A percentile compares a stretch with the other conserved stretches of the same genome.
Evolutionary conservation across 2,888 invertebrate genomes (phyloP).

Genomic region (Metalampra italica): DNA sequence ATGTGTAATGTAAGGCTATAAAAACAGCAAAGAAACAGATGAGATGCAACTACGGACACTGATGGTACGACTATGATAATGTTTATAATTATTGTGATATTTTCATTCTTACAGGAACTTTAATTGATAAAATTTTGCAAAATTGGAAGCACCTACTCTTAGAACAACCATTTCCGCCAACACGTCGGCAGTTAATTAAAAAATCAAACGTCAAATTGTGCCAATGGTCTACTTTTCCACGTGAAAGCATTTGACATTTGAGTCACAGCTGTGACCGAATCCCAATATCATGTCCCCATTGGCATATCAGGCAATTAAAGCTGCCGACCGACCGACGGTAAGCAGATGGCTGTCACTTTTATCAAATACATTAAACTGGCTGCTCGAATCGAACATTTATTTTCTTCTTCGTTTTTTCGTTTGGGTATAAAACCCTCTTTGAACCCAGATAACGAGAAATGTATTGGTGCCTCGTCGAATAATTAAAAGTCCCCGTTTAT

Average conservation of each 20-base stretch:
- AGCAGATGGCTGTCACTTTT: conserved; percentile 74
- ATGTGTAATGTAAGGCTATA: no score
- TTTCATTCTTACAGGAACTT: no score
- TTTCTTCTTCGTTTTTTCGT: conserved; percentile 48
- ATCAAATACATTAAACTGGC: conserved; percentile 76
- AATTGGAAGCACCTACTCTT: no score
- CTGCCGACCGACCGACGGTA: conserved; percentile 54
- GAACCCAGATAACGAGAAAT: conserved; percentile 67
- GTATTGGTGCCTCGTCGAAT: conserved; percentile 62
- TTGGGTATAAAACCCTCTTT: conserved; percentile 55
- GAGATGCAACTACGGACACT: no score
- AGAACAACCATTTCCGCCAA: no score
- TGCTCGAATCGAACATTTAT: conserved; percentile 65
- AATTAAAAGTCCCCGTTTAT: conserved; percentile 68
- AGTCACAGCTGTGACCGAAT: conserved; percentile 30
- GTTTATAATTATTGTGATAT: no score
- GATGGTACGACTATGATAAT: no score
- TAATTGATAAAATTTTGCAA: no score
- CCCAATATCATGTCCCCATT: conserved; percentile 38
- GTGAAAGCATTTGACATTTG: conserved; percentile 47
- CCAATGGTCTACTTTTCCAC: conserved; percentile 19
- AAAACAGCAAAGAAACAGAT: no score
- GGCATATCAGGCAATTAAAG: conserved; percentile 74
- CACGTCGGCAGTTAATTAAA: no score
- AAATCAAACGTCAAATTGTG: background rate